A percentile compares a stretch with the other conserved stretches of the same genome.
phyloP scores from a whole-genome alignment of 2,113 vertebrate species.

The Osmerus eperlanus region DNA sequence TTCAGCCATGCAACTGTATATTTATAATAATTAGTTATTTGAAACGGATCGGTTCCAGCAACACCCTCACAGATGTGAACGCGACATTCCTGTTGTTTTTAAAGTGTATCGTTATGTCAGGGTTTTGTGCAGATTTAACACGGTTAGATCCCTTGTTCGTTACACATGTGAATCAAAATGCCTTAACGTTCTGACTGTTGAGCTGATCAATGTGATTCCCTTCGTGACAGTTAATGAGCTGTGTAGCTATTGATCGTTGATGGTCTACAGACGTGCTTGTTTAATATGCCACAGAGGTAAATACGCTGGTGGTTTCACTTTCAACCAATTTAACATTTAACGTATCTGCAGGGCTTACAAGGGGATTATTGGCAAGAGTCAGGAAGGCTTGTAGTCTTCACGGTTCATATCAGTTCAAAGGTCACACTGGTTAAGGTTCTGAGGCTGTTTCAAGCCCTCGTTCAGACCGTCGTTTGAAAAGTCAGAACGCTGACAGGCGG shows the following conservation, averaged over 20 bases:
- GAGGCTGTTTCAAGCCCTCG: too few species aligned
- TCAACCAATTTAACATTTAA: neutral
- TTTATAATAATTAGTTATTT: neutral
- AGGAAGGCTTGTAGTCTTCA: neutral
- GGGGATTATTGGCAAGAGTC: neutral
- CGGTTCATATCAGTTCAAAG: too few species aligned
- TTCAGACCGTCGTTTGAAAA: too few species aligned
- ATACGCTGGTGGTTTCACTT: neutral
- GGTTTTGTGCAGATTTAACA: neutral
- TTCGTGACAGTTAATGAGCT: conserved; percentile 4
- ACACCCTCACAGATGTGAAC: neutral
- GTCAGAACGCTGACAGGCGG: too few species aligned
- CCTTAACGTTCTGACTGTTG: conserved; percentile 44
- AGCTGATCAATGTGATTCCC: conserved; percentile 15
- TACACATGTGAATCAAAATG: conserved; percentile 25
- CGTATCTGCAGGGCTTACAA: neutral
- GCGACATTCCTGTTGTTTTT: conserved; percentile 1
- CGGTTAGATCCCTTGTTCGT: neutral
- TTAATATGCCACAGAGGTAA: conserved; percentile 1
- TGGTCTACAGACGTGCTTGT: neutral
- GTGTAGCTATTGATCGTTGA: neutral
- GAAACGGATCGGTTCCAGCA: neutral
- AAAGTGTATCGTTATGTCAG: neutral
- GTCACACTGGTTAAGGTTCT: too few species aligned
- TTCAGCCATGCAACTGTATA: too few species aligned